Evolutionary conservation across 2,113 vertebrate genomes (phyloP).

Genomic region (Cottus gobio): DNA sequence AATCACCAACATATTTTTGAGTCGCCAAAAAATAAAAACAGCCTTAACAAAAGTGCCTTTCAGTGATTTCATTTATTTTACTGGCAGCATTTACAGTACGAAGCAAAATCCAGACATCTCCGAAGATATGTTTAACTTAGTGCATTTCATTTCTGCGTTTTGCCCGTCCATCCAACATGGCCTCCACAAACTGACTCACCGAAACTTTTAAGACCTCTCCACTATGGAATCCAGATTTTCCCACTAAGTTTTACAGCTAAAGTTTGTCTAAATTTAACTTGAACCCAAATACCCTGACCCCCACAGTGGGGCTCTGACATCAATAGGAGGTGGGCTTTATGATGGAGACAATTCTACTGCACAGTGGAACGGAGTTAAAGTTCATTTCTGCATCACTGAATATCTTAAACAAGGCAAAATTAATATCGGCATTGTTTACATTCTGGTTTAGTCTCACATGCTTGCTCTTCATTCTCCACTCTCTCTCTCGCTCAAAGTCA

Average conservation of each 20-base stretch:
- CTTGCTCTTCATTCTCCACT: background rate
- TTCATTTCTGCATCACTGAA: background rate
- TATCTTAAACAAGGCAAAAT: background rate
- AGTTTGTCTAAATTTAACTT: conserved; percentile 2
- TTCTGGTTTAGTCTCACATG: background rate
- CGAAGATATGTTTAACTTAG: background rate
- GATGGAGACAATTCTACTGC: background rate
- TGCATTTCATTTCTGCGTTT: background rate
- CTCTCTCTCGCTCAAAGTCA: background rate
- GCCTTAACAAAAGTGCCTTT: background rate
- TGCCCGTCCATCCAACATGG: background rate
- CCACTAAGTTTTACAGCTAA: background rate
- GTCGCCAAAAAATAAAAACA: background rate
- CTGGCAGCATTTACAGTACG: background rate
- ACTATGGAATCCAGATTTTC: background rate
- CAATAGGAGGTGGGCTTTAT: background rate
- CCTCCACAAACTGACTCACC: background rate
- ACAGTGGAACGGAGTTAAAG: background rate
- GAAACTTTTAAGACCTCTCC: background rate
- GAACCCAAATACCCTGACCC: background rate
- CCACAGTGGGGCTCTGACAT: background rate
- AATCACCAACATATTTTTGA: background rate
- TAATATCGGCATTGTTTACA: background rate
- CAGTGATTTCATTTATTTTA: background rate
- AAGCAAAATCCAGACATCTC: background rate